These are phyloP conservation scores for Nephrotoma appendiculata DNA, from an alignment of 2,888 invertebrate genomes.

Conservation along the genomic window DNA sequence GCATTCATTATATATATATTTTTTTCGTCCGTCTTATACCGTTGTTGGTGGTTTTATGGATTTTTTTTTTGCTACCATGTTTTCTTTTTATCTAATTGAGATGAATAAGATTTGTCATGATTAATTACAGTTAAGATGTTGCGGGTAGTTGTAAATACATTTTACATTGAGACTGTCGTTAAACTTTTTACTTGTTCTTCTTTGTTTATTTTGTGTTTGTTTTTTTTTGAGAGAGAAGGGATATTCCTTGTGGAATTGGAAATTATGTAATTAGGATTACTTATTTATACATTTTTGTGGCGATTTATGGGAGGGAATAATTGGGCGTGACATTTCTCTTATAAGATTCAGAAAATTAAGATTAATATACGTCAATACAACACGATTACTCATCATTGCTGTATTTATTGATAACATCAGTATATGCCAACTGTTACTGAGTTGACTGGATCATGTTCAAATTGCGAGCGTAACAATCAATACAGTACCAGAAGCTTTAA, in stretches of 20 bases:
- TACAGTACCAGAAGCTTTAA: too few species aligned
- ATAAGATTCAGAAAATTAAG: not conserved
- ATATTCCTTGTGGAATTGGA: not conserved
- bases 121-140: not conserved
- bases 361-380: not conserved
- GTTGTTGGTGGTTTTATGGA: not conserved
- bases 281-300: not conserved
- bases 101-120: not conserved
- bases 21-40: not conserved
- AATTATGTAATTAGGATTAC: not conserved
- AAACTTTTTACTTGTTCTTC: not conserved
- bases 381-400: not conserved
- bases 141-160: not conserved
- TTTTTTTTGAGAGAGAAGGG: not conserved
- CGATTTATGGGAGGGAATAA: not conserved
- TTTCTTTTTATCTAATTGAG: not conserved
- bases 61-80: not conserved
- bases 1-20: not conserved
- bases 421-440: too few species aligned
- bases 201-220: not conserved
- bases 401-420: too few species aligned
- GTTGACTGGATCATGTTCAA: too few species aligned
- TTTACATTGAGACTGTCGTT: not conserved
- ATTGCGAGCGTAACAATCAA: too few species aligned
- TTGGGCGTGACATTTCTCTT: not conserved